Evolutionary conservation across 2,797 vertebrate species (phyloP).

Genomic region (Selene dorsalis): DNA sequence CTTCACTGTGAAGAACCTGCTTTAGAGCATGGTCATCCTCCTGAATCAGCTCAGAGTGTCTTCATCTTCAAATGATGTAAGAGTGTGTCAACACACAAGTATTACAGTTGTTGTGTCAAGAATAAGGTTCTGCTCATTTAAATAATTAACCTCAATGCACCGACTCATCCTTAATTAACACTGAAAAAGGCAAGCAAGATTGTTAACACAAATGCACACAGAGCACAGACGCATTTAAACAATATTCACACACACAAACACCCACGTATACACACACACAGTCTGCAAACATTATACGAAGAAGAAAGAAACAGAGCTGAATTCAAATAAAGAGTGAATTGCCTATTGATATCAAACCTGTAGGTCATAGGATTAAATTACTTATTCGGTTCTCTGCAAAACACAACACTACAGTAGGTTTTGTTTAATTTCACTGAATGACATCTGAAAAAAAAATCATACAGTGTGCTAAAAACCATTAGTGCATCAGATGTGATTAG

Average conservation of each 20-base stretch:
- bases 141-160: conserved; percentile 59
- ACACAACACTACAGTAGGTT: conserved; percentile 7
- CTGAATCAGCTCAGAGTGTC: conserved; percentile 23
- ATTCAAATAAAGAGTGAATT: conserved; percentile 36
- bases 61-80: conserved; percentile 53
- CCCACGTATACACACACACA: not conserved
- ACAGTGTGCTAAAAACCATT: conserved; percentile 16
- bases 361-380: conserved; percentile 38
- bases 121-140: conserved; percentile 13
- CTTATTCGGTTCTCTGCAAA: conserved; percentile 27
- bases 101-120: conserved; percentile 18
- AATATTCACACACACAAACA: conserved; percentile 8
- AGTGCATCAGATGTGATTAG: conserved; percentile 40
- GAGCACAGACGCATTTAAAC: conserved; percentile 54
- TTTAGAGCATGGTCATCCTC: conserved; percentile 26
- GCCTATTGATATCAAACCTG: conserved; percentile 49
- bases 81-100: conserved; percentile 17
- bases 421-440: not conserved
- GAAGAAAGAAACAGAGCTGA: conserved; percentile 25
- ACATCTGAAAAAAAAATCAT: conserved; percentile 5
- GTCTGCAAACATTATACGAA: conserved; percentile 38
- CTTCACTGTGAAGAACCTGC: conserved; percentile 33
- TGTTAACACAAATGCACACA: conserved; percentile 67
- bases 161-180: conserved; percentile 66
- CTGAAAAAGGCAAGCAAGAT: conserved; percentile 62